These are phyloP conservation scores for Ceratina japonica DNA, from an alignment of 1,140 invertebrate species.

Conservation along the genomic window DNA sequence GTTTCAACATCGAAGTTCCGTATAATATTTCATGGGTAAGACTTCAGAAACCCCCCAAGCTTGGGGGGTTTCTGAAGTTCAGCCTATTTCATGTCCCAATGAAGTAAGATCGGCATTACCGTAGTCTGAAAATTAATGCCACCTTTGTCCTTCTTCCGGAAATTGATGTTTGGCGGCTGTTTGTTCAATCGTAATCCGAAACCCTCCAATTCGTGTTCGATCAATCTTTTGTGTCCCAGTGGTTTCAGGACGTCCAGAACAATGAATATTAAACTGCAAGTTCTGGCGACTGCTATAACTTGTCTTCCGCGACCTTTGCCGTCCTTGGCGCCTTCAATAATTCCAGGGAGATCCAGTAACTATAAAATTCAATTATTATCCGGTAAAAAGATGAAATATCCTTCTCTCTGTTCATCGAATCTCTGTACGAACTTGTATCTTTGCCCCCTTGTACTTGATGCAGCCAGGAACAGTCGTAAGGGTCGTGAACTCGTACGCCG, in stretches of 20 bases:
- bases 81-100: too few species aligned
- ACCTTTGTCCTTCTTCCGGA: constrained; percentile 98
- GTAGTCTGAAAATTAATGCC: constrained; percentile 92
- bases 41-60: too few species aligned
- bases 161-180: constrained; percentile 97
- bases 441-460: constrained; percentile 99
- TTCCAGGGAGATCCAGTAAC: constrained; percentile 98
- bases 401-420: background rate
- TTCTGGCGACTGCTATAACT: constrained; percentile 99
- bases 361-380: constrained; percentile 74
- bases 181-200: constrained; percentile 98
- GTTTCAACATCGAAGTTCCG: background rate
- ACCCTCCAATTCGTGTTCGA: constrained; percentile 99
- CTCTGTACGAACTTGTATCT: constrained; percentile 89
- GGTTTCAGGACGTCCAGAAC: constrained; percentile 99
- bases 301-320: constrained; percentile 98
- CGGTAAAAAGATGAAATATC: background rate
- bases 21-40: too few species aligned
- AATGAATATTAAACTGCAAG: constrained; percentile 98
- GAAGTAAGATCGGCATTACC: constrained; percentile 78
- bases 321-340: constrained; percentile 99
- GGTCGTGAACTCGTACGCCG: constrained; percentile 99
- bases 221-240: constrained; percentile 95
- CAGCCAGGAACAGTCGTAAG: constrained; percentile 99
- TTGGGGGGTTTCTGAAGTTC: too few species aligned